These are phyloP conservation scores for Pelecanoides urinatrix DNA, from an alignment of 2,113 vertebrate species.

Conservation along the genomic window DNA sequence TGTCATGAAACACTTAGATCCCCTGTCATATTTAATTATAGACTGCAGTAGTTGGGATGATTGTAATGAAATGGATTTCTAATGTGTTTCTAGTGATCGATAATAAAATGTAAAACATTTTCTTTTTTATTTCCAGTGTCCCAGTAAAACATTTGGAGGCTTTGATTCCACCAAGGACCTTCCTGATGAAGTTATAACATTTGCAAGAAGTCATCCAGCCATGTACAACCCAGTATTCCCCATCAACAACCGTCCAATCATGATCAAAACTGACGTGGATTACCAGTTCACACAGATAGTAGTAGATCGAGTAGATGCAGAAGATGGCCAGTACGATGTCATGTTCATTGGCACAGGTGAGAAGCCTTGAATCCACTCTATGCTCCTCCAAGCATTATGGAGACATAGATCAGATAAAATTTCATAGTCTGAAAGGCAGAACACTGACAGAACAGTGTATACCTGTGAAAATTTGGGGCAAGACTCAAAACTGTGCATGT, in stretches of 20 bases:
- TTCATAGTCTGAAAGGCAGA: neutral
- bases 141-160: constrained; percentile 97
- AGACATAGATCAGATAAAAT: neutral
- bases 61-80: neutral
- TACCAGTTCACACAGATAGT: constrained; percentile 98
- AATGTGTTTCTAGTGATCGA: neutral
- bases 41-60: neutral
- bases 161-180: constrained; percentile 97
- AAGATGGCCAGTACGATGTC: constrained; percentile 96
- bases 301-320: constrained; percentile 94
- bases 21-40: neutral
- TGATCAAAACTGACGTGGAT: constrained; percentile 95
- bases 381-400: neutral
- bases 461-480: neutral
- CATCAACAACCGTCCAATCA: constrained; percentile 91
- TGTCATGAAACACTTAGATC: neutral
- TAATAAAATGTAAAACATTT: neutral
- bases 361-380: neutral
- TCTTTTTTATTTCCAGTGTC: constrained; percentile 79
- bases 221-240: constrained; percentile 96
- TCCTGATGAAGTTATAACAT: constrained; percentile 96
- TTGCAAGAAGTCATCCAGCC: constrained; percentile 94
- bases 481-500: neutral
- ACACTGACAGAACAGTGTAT: neutral
- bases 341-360: constrained; percentile 99